Conservation (phyloP, 2,888 invertebrate genomes). For the Pseudeuparius sepicola region DNA sequence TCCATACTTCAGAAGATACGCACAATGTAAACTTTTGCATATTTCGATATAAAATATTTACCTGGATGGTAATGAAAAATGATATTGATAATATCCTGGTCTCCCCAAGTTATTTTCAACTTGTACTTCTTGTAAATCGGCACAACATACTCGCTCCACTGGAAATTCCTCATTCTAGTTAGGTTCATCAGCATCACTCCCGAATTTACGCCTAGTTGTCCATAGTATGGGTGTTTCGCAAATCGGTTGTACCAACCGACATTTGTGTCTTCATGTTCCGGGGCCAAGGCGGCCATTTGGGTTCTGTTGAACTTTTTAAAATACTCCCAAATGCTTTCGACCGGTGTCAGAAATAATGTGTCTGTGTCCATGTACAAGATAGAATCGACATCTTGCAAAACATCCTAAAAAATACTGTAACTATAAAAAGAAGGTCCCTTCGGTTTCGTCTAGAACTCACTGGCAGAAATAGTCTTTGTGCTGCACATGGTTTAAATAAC, state of each 20-base stretch:
- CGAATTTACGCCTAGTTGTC: slow-evolving; percentile 79
- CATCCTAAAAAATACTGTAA: slow-evolving; percentile 47
- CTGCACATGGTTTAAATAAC: slow-evolving; percentile 89
- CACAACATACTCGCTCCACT: slow-evolving; percentile 76
- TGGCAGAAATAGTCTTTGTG: slow-evolving; percentile 86
- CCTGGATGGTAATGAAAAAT: slow-evolving; percentile 77
- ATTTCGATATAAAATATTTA: too few relatives aligned
- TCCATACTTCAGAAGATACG: too few relatives aligned
- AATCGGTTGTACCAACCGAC: slow-evolving; percentile 94
- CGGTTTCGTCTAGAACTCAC: slow-evolving; percentile 41
- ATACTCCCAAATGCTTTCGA: slow-evolving; percentile 73
- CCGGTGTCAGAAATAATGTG: slow-evolving; percentile 74
- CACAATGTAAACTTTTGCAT: slow-evolving; percentile 2
- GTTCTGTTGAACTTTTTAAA: slow-evolving; percentile 72
- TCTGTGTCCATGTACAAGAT: slow-evolving; percentile 91
- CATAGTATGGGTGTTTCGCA: slow-evolving; percentile 91
- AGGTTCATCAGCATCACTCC: slow-evolving; percentile 98
- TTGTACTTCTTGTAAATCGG: slow-evolving; percentile 80
- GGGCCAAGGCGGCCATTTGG: slow-evolving; percentile 79
- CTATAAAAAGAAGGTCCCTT: slow-evolving; percentile 1
- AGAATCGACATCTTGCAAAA: slow-evolving; percentile 70
- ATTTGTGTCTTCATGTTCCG: slow-evolving; percentile 87
- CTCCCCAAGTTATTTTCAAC: slow-evolving; percentile 89
- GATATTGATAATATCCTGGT: slow-evolving; percentile 91
- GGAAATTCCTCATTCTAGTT: slow-evolving; percentile 76